Evolutionary conservation across 2,113 vertebrate genomes (phyloP).

Genomic region (Psephotus haematonotus): DNA sequence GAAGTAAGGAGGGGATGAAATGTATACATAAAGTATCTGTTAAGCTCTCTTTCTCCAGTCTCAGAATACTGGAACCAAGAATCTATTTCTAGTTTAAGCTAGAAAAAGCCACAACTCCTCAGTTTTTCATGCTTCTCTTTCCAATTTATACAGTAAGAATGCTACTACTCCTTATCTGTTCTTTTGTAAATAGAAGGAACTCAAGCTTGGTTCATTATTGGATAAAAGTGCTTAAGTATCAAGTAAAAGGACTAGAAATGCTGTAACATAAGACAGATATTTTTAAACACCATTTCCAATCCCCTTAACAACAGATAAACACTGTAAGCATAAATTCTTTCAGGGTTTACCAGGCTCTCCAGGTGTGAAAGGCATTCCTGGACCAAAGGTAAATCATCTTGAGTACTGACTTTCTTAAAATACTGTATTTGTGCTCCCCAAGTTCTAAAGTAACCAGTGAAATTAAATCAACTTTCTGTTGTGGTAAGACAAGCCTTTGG

Average conservation of each 20-base stretch:
- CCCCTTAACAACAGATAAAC: neutral
- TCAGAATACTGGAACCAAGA: neutral
- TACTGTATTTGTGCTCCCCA: neutral
- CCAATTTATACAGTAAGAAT: neutral
- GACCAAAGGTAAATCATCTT: conserved; percentile 83
- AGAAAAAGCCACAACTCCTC: neutral
- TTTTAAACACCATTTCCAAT: neutral
- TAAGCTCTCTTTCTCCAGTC: neutral
- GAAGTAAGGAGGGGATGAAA: neutral
- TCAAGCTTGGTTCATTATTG: neutral
- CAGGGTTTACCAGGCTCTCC: conserved; percentile 90
- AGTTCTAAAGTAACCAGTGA: neutral
- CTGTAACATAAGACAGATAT: neutral
- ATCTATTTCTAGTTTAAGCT: neutral
- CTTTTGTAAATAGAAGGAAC: neutral
- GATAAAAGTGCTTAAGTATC: neutral
- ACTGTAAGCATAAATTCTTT: conserved; percentile 1
- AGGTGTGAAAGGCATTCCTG: conserved; percentile 86
- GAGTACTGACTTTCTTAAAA: neutral
- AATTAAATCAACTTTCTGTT: neutral
- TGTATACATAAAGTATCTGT: neutral
- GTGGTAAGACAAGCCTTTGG: neutral
- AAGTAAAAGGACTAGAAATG: neutral
- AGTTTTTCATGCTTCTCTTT: neutral
- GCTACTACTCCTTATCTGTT: neutral